Evolutionary conservation across 2,797 vertebrate species (phyloP).

Genomic region (Gadopsis bispinosus): DNA sequence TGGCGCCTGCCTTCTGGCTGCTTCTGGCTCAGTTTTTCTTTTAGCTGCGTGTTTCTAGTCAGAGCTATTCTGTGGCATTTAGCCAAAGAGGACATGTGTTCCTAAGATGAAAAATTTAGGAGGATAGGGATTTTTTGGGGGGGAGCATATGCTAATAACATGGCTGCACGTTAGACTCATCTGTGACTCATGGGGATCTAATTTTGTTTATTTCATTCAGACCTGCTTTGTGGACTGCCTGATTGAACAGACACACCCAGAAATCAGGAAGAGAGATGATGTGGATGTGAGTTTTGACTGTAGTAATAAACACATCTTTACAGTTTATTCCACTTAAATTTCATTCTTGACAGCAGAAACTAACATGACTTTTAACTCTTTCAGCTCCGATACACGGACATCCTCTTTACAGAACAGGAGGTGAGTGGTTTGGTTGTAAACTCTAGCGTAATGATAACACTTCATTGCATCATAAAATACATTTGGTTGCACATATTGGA

Average conservation of each 20-base stretch:
- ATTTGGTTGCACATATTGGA: background rate
- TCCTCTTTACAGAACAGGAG: slow-evolving; percentile 98
- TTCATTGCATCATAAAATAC: background rate
- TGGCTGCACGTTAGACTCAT: background rate
- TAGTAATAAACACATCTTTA: background rate
- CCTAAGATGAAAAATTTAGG: slow-evolving; percentile 9
- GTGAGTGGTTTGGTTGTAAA: slow-evolving; percentile 76
- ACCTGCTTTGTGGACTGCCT: slow-evolving; percentile 98
- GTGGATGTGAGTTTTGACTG: slow-evolving; percentile 89
- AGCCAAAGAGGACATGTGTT: slow-evolving; percentile 19
- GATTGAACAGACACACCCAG: slow-evolving; percentile 98
- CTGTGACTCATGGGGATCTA: background rate
- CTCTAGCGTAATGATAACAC: background rate
- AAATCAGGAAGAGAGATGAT: slow-evolving; percentile 96
- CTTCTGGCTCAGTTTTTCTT: background rate
- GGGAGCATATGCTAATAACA: slow-evolving; percentile 14
- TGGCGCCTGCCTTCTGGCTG: slow-evolving; percentile 25
- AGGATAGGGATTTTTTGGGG: background rate
- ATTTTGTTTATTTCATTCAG: slow-evolving; percentile 79
- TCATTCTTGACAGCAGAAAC: background rate
- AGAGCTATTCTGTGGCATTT: background rate
- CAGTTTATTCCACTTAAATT: background rate
- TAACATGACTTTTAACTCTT: slow-evolving; percentile 36
- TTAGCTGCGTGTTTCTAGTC: background rate
- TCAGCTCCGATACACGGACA: slow-evolving; percentile 98